phyloP scores from a whole-genome alignment of 2,888 invertebrate genomes.

The Drosophila barbarae region DNA sequence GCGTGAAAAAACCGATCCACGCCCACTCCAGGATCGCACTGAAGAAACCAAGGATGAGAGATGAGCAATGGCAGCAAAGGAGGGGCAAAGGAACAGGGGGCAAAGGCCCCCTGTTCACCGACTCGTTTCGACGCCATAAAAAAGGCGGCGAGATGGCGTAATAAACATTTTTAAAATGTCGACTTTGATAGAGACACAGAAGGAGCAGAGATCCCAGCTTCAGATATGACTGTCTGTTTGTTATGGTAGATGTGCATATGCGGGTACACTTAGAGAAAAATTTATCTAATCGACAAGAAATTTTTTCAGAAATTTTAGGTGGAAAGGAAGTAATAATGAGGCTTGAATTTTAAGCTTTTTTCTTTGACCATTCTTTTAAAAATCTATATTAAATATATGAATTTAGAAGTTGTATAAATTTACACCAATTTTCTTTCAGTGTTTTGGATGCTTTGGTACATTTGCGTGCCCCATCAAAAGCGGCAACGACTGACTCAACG shows the following conservation, averaged over 20 bases:
- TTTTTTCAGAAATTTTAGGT: neutral
- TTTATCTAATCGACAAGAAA: neutral
- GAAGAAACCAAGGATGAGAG: constrained; percentile 39
- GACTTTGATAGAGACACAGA: constrained; percentile 61
- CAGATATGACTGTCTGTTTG: constrained; percentile 37
- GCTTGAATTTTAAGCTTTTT: no score
- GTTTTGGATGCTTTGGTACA: constrained; percentile 15
- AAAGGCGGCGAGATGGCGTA: constrained; percentile 60
- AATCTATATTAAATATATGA: neutral
- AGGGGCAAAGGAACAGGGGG: neutral
- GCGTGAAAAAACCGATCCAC: constrained; percentile 96
- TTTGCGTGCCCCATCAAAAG: constrained; percentile 42
- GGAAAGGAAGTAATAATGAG: no score
- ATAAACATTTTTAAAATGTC: constrained; percentile 74
- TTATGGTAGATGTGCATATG: constrained; percentile 26
- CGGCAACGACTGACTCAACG: constrained; percentile 28
- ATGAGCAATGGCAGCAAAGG: neutral
- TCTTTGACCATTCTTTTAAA: neutral
- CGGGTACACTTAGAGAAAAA: constrained; percentile 12
- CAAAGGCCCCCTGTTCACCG: constrained; percentile 19
- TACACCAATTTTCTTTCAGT: neutral
- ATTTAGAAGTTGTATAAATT: neutral
- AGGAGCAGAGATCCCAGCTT: constrained; percentile 31
- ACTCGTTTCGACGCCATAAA: constrained; percentile 52
- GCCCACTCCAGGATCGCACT: constrained; percentile 96